A percentile compares a stretch with the other conserved stretches of the same genome.
Conservation (phyloP, 2,113 vertebrate species). For the Paraplagusia blochii region DNA sequence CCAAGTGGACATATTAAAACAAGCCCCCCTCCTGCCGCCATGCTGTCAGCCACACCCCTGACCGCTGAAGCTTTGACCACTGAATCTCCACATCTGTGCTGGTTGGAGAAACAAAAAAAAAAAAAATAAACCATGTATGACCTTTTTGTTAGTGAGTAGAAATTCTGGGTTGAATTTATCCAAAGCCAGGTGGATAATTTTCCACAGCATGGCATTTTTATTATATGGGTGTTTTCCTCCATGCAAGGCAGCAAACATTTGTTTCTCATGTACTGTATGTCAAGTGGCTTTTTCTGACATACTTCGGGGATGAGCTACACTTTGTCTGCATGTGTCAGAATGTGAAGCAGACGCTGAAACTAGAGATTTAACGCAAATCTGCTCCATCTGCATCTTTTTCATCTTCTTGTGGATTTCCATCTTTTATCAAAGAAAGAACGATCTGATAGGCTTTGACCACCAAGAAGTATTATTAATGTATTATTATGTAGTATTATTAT, state of each 20-base stretch:
- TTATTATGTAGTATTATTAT: no score
- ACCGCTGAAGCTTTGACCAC: constrained; percentile 52
- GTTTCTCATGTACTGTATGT: constrained; percentile 18
- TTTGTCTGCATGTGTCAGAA: constrained; percentile 16
- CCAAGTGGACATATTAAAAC: constrained; percentile 60
- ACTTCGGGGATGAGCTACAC: constrained; percentile 4
- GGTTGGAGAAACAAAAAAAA: constrained; percentile 32
- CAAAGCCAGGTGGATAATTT: constrained; percentile 6
- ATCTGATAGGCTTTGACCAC: no score
- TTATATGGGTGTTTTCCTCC: neutral
- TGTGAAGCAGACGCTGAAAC: constrained; percentile 23
- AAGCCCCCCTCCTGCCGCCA: constrained; percentile 35
- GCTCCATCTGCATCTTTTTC: constrained; percentile 3
- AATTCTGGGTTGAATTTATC: neutral
- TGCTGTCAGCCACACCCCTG: constrained; percentile 52
- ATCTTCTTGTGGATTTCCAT: neutral
- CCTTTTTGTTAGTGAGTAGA: constrained; percentile 30
- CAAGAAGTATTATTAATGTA: no score
- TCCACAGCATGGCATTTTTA: constrained; percentile 10
- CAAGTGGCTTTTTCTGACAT: constrained; percentile 14
- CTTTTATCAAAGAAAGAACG: neutral
- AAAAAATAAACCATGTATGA: constrained; percentile 20
- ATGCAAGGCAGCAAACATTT: constrained; percentile 8
- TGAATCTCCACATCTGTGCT: constrained; percentile 50
- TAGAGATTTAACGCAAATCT: neutral